These are phyloP conservation scores for Lottia gigantea DNA, from an alignment of 2,888 invertebrate genomes.

Conservation along the genomic window DNA sequence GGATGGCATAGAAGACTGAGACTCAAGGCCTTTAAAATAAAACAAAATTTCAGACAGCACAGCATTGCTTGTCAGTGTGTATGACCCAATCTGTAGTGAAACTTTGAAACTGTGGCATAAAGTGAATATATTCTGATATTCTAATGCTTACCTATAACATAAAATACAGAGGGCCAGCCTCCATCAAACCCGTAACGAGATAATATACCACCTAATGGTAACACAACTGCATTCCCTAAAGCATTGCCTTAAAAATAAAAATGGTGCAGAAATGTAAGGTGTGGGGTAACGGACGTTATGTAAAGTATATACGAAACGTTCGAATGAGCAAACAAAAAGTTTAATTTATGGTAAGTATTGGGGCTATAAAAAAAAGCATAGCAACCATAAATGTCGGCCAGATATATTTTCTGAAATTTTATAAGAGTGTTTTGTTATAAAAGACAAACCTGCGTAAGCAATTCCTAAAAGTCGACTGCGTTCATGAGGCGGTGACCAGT, in stretches of 20 bases:
- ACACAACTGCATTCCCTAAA: constrained; percentile 86
- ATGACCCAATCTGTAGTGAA: no score
- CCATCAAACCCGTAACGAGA: constrained; percentile 73
- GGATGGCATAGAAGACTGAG: no score
- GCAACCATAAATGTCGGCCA: neutral
- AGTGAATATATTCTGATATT: neutral
- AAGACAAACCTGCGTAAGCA: constrained; percentile 44
- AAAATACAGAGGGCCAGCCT: constrained; percentile 90
- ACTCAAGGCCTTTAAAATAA: no score
- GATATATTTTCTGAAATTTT: no score
- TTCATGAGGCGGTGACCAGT: constrained; percentile 54
- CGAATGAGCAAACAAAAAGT: constrained; percentile 41
- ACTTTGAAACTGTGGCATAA: neutral
- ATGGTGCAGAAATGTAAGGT: no score
- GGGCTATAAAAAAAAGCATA: constrained; percentile 38
- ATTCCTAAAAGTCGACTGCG: constrained; percentile 48
- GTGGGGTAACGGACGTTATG: no score
- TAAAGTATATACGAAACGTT: no score
- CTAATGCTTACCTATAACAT: constrained; percentile 76
- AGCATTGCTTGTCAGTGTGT: no score
- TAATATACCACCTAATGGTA: constrained; percentile 85
- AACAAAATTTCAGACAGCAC: no score
- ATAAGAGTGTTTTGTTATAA: no score
- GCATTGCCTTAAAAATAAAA: constrained; percentile 77
- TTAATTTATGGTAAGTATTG: constrained; percentile 91